A percentile compares a stretch with the other conserved stretches of the same genome.
Evolutionary conservation across 1,140 invertebrate genomes (phyloP).

Genomic region (Drosophila pallidifrons): DNA sequence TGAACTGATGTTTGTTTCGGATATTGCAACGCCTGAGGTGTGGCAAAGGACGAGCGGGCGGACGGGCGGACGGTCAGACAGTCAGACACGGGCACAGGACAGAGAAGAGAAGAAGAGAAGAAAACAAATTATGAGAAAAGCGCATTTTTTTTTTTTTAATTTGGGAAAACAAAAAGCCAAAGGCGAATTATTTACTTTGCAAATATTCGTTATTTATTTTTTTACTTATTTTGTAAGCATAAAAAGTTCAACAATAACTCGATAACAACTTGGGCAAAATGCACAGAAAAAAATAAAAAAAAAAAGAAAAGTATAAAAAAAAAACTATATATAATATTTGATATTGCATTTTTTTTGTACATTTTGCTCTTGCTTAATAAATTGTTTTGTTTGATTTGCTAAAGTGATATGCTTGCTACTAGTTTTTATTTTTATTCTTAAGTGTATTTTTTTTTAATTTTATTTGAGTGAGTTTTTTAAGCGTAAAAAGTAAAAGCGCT

Average conservation of each 20-base stretch:
- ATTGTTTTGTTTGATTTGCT: slow-evolving; percentile 17
- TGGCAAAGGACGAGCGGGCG: slow-evolving; percentile 29
- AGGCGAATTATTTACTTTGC: slow-evolving; percentile 45
- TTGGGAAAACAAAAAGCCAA: slow-evolving; percentile 78
- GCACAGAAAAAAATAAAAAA: slow-evolving; percentile 9
- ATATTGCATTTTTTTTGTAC: slow-evolving; percentile 28
- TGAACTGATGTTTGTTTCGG: background rate
- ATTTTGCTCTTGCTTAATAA: slow-evolving; percentile 3
- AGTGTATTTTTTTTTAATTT: slow-evolving; percentile 31
- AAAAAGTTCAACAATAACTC: slow-evolving; percentile 51
- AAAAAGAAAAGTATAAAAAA: background rate
- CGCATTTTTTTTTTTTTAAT: slow-evolving; percentile 49
- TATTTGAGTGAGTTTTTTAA: slow-evolving; percentile 45
- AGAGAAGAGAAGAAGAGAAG: slow-evolving; percentile 77
- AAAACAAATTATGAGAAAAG: slow-evolving; percentile 84
- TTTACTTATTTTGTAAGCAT: slow-evolving; percentile 3
- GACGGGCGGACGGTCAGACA: slow-evolving; percentile 3
- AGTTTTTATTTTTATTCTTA: slow-evolving; percentile 29
- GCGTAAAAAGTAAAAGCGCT: slow-evolving; percentile 50
- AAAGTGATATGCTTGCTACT: slow-evolving; percentile 33
- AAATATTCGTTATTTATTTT: slow-evolving; percentile 35
- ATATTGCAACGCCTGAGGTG: slow-evolving; percentile 8
- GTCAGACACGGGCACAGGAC: slow-evolving; percentile 35
- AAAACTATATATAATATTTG: slow-evolving; percentile 4
- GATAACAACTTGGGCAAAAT: slow-evolving; percentile 41